A percentile compares a stretch with the other conserved stretches of the same genome.
Evolutionary conservation across 2,888 invertebrate species (phyloP).

Genomic region (Lepidochitona cinerea): DNA sequence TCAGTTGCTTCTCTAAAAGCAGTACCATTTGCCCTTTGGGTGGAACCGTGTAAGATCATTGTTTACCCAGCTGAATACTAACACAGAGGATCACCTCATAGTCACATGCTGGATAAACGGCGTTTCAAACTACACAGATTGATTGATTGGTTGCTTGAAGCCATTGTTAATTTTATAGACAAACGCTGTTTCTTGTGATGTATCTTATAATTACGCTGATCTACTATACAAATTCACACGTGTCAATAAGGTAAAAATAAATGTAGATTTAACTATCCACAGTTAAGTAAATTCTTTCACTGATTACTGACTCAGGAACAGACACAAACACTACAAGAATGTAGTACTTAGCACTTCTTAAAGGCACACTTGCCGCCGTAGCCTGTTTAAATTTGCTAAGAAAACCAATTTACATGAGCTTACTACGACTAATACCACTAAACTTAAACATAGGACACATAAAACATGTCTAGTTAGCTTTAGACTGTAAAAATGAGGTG

Average conservation of each 20-base stretch:
- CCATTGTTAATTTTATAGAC: background rate
- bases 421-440: too few relatives aligned
- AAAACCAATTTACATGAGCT: too few relatives aligned
- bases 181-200: background rate
- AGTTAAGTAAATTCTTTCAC: too few relatives aligned
- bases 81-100: conserved; percentile 7
- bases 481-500: too few relatives aligned
- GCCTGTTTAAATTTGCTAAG: too few relatives aligned
- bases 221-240: background rate
- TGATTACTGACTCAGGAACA: too few relatives aligned
- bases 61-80: conserved; percentile 2
- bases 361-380: too few relatives aligned
- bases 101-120: background rate
- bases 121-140: background rate
- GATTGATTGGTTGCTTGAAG: background rate
- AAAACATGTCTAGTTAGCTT: too few relatives aligned
- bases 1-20: too few relatives aligned
- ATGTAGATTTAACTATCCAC: background rate
- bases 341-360: too few relatives aligned
- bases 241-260: background rate
- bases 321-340: too few relatives aligned
- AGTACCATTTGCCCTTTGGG: background rate
- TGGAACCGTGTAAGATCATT: background rate
- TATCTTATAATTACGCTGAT: background rate
- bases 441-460: too few relatives aligned